A percentile compares a stretch with the other conserved stretches of the same genome.
Evolutionary conservation across 2,888 invertebrate genomes (phyloP).

Genomic region (Papilio gigon): DNA sequence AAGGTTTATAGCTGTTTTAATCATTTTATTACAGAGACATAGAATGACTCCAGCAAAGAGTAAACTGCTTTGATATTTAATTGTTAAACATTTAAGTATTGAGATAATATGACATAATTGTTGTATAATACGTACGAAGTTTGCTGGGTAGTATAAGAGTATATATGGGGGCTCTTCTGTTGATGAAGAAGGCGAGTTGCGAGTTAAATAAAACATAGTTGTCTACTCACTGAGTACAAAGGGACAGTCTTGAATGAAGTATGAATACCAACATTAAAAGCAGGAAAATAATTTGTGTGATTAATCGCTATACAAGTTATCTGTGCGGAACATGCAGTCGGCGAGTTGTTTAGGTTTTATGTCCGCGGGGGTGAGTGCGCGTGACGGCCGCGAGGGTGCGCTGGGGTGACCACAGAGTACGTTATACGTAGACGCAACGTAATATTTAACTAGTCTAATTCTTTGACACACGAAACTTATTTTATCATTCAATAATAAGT

Average conservation of each 20-base stretch:
- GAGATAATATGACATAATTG: no score
- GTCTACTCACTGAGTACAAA: slow-evolving; percentile 5
- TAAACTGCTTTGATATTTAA: no score
- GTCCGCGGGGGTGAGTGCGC: slow-evolving; percentile 62
- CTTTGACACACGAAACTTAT: no score
- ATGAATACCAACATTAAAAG: slow-evolving; percentile 19
- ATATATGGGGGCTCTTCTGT: no score
- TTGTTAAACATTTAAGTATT: no score
- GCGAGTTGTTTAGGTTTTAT: slow-evolving; percentile 54
- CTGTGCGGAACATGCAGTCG: slow-evolving; percentile 35
- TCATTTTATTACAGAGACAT: background rate
- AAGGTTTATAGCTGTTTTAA: background rate
- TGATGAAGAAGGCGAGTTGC: no score
- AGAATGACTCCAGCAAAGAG: no score
- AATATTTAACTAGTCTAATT: background rate
- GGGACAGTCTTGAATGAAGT: slow-evolving; percentile 12
- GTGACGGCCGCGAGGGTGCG: slow-evolving; percentile 52
- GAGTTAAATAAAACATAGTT: background rate
- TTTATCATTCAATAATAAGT: background rate
- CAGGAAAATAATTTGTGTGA: slow-evolving; percentile 30
- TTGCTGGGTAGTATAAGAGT: no score
- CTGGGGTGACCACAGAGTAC: slow-evolving; percentile 34
- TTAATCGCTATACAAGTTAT: slow-evolving; percentile 37
- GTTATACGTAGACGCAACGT: slow-evolving; percentile 13
- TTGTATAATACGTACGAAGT: no score